Percentiles rank a stretch among this genome's conserved stretches.
phyloP scores from a whole-genome alignment of 2,797 vertebrate species.

The Eleutherodactylus coqui region DNA sequence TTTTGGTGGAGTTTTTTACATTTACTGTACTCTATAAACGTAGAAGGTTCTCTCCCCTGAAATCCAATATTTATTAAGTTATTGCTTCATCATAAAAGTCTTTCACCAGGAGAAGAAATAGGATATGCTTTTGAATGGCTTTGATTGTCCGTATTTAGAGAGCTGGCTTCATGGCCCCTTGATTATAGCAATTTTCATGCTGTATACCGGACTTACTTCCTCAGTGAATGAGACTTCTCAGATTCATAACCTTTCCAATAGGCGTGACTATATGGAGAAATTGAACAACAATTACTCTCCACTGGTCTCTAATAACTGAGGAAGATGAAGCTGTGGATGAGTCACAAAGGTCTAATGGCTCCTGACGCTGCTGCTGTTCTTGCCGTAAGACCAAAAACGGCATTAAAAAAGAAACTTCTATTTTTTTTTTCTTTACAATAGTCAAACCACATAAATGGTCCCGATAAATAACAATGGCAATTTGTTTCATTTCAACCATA shows the following conservation, averaged over 20 bases:
- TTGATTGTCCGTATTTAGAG: background rate
- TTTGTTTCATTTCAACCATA: background rate
- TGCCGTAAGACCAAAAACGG: background rate
- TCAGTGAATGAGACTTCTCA: slow-evolving; percentile 4
- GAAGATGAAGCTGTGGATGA: slow-evolving; percentile 33
- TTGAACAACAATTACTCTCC: slow-evolving; percentile 38
- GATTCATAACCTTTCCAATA: slow-evolving; percentile 8
- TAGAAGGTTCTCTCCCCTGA: too few relatives aligned
- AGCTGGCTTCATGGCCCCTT: background rate
- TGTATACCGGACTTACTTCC: background rate
- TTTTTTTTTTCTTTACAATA: background rate
- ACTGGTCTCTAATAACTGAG: slow-evolving; percentile 30
- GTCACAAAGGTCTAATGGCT: slow-evolving; percentile 39
- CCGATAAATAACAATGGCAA: background rate
- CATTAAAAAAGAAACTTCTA: background rate
- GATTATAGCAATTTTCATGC: background rate
- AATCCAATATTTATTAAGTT: background rate
- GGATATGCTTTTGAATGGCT: background rate
- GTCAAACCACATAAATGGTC: slow-evolving; percentile 2
- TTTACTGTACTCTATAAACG: too few relatives aligned
- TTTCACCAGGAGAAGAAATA: background rate
- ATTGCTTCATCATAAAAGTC: background rate
- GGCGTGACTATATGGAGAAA: slow-evolving; percentile 14
- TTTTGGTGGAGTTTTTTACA: too few relatives aligned
- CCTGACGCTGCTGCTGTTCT: background rate